Base-by-base conservation (phyloP, 2,888 invertebrate genomes). In the Agriopis aurantiaria region DNA sequence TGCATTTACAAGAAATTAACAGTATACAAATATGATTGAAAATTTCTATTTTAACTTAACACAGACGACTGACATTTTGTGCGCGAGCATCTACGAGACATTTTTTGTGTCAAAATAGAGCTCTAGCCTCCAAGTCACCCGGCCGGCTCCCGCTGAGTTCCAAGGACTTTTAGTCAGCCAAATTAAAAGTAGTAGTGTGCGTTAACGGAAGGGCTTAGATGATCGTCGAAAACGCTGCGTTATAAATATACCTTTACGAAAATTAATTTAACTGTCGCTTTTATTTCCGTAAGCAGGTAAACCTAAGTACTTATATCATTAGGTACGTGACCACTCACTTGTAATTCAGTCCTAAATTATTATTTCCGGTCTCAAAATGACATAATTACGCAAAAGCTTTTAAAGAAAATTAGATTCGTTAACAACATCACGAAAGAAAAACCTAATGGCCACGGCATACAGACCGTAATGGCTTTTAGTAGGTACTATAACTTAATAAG, bases 1-100 rank as follows among this genome's bases (percentile, higher is more conserved):
- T 72, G 77, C 74, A 79, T 73, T 77, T 77, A 62, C 59, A 62
- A 64, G 60, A 73, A 74, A 73, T 71, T 52, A 68, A 63, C 12
- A 14, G 8, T 23, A 46, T 58, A 6, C 17, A 53, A 56, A 40
- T n/a, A 40, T 55, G 40, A 53, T 53, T 33, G 33, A 53, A 53
- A 53, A 53, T 1, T 9, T 51, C 9, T 8, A 17, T 17, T 9
- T 14, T 9, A 3, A 17, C n/a, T 14, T 9, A 51, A 17, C 8
- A 51, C 14, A 51, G n/a, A 51, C 17, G 33, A 33, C 4, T 33
- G 33, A 33, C 33, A 33, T 33, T 33, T 3, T 33, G 33, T 33
- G 33, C 33, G 3, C 23, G 23, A 33, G 23, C 3, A 5, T 4
- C 33, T 33, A 33, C 33, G 33, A 33, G 33, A 33, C 33, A 33